These are phyloP conservation scores for Pterocles gutturalis DNA, from an alignment of 2,113 vertebrate genomes.

Conservation along the genomic window DNA sequence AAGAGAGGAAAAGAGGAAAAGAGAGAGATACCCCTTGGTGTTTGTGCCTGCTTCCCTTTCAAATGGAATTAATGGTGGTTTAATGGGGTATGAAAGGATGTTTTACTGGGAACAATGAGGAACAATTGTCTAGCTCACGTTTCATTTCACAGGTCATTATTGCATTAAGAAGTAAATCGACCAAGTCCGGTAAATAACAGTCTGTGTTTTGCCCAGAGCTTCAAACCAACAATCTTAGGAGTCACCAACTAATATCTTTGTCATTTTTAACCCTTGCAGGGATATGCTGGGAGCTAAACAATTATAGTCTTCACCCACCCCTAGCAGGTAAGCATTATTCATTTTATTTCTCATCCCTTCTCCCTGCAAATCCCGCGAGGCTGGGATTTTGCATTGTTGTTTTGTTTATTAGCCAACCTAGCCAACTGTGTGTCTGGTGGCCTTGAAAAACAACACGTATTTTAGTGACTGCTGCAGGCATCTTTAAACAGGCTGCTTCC, in stretches of 20 bases:
- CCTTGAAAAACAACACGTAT: slow-evolving; percentile 81
- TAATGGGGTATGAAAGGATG: slow-evolving; percentile 87
- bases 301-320: slow-evolving; percentile 78
- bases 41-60: slow-evolving; percentile 75
- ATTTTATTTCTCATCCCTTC: slow-evolving; percentile 70
- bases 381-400: slow-evolving; percentile 69
- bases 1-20: slow-evolving; percentile 49
- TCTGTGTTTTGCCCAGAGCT: slow-evolving; percentile 81
- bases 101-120: slow-evolving; percentile 86
- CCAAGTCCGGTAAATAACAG: slow-evolving; percentile 88
- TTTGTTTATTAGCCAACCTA: slow-evolving; percentile 80
- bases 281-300: slow-evolving; percentile 80
- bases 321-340: slow-evolving; percentile 83
- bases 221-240: slow-evolving; percentile 80
- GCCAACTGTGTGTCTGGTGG: slow-evolving; percentile 75
- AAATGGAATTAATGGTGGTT: slow-evolving; percentile 84
- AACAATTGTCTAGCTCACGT: slow-evolving; percentile 87
- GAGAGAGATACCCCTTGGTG: slow-evolving; percentile 48
- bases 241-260: slow-evolving; percentile 78
- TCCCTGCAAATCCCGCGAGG: slow-evolving; percentile 72
- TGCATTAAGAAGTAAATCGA: slow-evolving; percentile 90
- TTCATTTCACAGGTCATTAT: slow-evolving; percentile 91
- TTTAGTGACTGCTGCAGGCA: slow-evolving; percentile 75
- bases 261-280: slow-evolving; percentile 84
- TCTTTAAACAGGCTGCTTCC: slow-evolving; percentile 83